phyloP scores from a whole-genome alignment of 2,113 vertebrate genomes.

The Corythaeola cristata region DNA sequence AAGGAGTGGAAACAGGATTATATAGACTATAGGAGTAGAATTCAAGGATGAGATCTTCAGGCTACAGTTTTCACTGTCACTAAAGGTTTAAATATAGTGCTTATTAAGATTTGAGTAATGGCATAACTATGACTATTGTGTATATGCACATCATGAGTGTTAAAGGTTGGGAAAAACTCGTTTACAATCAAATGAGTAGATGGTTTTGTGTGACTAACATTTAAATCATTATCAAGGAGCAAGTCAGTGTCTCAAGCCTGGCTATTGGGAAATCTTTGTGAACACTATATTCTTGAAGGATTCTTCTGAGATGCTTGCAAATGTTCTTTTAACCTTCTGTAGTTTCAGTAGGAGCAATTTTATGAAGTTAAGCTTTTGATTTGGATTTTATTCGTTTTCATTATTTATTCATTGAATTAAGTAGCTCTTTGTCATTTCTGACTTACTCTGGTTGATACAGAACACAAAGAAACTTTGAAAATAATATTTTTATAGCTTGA shows the following conservation, averaged over 20 bases:
- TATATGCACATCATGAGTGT: background rate
- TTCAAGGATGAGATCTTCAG: conserved; percentile 5
- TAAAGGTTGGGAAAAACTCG: conserved; percentile 19
- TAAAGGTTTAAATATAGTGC: background rate
- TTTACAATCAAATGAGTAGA: conserved; percentile 41
- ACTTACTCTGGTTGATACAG: background rate
- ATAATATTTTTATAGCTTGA: background rate
- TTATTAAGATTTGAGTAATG: conserved; percentile 41
- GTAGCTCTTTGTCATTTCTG: background rate
- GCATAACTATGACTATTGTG: background rate
- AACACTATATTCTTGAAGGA: background rate
- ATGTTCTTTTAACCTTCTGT: background rate
- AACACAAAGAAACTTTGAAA: background rate
- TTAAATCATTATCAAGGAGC: background rate
- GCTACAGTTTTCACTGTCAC: background rate
- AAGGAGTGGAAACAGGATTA: background rate
- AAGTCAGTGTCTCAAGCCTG: background rate
- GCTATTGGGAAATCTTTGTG: background rate
- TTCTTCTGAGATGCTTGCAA: background rate
- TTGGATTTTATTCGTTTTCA: background rate
- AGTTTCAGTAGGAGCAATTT: background rate
- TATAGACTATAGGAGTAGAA: background rate
- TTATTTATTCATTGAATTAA: background rate
- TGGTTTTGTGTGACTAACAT: conserved; percentile 35
- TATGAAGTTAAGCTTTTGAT: background rate